Conservation (phyloP, 2,888 invertebrate species). For the Tinea pellionella region DNA sequence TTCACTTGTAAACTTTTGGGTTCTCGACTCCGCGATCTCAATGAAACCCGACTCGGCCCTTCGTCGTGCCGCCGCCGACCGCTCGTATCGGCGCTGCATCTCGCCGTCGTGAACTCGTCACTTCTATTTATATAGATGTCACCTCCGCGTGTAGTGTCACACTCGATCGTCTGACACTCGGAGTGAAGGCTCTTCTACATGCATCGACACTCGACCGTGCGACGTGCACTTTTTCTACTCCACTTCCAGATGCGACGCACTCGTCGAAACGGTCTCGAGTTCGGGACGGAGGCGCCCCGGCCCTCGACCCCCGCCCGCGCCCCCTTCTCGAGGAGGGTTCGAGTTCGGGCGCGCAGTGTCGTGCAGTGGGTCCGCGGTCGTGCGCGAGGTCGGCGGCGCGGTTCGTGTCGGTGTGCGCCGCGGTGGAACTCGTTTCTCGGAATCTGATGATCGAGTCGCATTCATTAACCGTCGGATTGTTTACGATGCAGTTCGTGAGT, state of each 20-base stretch:
- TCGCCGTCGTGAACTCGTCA: constrained; percentile 19
- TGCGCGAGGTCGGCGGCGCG: constrained; percentile 34
- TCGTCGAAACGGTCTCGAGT: constrained; percentile 69
- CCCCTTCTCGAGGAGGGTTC: constrained; percentile 27
- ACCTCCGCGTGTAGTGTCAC: constrained; percentile 42
- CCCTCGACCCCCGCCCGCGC: constrained; percentile 39
- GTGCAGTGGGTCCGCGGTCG: constrained; percentile 48
- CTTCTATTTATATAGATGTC: constrained; percentile 59
- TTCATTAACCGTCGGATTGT: neutral
- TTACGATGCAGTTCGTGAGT: neutral
- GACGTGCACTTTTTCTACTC: constrained; percentile 56
- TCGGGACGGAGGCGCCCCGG: constrained; percentile 37
- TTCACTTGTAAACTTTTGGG: constrained; percentile 68
- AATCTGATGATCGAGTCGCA: neutral
- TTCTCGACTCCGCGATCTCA: constrained; percentile 63
- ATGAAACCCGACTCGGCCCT: constrained; percentile 50
- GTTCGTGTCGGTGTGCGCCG: constrained; percentile 15
- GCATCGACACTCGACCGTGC: constrained; percentile 60
- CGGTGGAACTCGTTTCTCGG: too few relatives aligned
- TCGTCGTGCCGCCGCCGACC: constrained; percentile 49
- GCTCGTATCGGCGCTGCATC: too few relatives aligned
- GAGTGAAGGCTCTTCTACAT: constrained; percentile 41
- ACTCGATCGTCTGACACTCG: constrained; percentile 50
- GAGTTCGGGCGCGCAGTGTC: constrained; percentile 19
- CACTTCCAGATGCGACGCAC: constrained; percentile 59